These are phyloP conservation scores for Drosophila funebris DNA, from an alignment of 1,140 invertebrate genomes.

Conservation along the genomic window DNA sequence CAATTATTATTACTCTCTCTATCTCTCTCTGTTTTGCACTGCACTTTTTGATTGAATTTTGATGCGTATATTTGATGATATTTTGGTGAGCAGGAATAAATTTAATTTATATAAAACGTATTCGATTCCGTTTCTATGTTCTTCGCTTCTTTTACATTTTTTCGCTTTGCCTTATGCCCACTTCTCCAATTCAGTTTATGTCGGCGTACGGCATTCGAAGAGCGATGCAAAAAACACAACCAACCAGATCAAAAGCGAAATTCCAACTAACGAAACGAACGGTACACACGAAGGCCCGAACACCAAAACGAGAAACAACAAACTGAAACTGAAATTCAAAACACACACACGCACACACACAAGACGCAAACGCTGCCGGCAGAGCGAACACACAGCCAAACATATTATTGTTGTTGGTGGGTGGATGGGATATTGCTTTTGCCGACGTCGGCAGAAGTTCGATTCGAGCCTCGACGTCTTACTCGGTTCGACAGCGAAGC, in stretches of 20 bases:
- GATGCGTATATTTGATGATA: conserved; percentile 5
- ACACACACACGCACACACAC: conserved; percentile 16
- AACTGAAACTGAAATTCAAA: conserved; percentile 43
- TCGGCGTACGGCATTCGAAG: conserved; percentile 34
- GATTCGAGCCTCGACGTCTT: conserved; percentile 21
- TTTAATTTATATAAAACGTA: conserved; percentile 25
- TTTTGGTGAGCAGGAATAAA: conserved; percentile 41
- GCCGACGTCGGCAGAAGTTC: conserved; percentile 7
- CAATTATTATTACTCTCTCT: too few species aligned
- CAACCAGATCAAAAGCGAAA: conserved; percentile 71
- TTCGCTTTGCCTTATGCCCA: conserved; percentile 29
- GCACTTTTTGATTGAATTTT: conserved; percentile 18
- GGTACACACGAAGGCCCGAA: conserved; percentile 10
- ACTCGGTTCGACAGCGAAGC: conserved; percentile 17
- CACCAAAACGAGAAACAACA: conserved; percentile 11
- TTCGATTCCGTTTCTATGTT: conserved; percentile 38
- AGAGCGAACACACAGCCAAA: conserved; percentile 30
- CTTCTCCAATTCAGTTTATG: conserved; percentile 17
- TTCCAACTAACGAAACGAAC: conserved; percentile 45
- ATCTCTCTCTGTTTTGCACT: too few species aligned
- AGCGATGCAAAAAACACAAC: conserved; percentile 63
- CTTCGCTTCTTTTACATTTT: conserved; percentile 38
- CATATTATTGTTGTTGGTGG: conserved; percentile 22
- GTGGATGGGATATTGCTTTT: conserved; percentile 9
- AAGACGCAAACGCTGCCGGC: conserved; percentile 9